These are phyloP conservation scores for Incurvaria masculella DNA, from an alignment of 2,888 invertebrate species.

Conservation along the genomic window DNA sequence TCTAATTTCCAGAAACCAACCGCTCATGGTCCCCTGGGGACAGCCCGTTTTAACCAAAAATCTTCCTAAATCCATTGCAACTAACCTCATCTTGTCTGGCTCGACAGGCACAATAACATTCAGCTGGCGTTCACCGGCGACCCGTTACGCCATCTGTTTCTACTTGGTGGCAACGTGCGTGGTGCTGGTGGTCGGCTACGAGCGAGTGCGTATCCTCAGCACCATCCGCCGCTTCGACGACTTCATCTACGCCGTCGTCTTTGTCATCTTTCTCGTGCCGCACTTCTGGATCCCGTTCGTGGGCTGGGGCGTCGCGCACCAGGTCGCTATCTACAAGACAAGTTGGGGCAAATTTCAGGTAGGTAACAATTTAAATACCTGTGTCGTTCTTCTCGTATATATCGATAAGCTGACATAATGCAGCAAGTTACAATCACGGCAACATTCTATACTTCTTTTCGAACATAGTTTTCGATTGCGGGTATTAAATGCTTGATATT, in stretches of 20 bases:
- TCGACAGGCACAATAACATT: conserved; percentile 56
- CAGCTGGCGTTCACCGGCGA: conserved; percentile 60
- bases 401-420: too few species aligned
- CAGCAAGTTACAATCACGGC: too few species aligned
- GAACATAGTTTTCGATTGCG: too few species aligned
- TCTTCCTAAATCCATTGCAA: too few species aligned
- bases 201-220: conserved; percentile 57
- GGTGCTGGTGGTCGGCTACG: conserved; percentile 60
- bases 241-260: conserved; percentile 66
- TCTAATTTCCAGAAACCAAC: too few species aligned
- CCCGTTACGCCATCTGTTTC: conserved; percentile 63
- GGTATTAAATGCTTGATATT: too few species aligned
- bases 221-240: conserved; percentile 65
- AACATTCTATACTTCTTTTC: too few species aligned
- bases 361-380: too few species aligned
- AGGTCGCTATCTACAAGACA: conserved; percentile 67
- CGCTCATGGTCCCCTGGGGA: too few species aligned
- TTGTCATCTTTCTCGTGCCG: conserved; percentile 63
- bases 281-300: conserved; percentile 70
- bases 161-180: conserved; percentile 56
- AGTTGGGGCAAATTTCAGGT: conserved; percentile 67
- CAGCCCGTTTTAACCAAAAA: too few species aligned
- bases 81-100: neutral
- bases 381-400: too few species aligned
- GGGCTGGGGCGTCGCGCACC: conserved; percentile 66